Evolutionary conservation across 2,797 vertebrate species (phyloP).

Genomic region (Lacerta viridis): DNA sequence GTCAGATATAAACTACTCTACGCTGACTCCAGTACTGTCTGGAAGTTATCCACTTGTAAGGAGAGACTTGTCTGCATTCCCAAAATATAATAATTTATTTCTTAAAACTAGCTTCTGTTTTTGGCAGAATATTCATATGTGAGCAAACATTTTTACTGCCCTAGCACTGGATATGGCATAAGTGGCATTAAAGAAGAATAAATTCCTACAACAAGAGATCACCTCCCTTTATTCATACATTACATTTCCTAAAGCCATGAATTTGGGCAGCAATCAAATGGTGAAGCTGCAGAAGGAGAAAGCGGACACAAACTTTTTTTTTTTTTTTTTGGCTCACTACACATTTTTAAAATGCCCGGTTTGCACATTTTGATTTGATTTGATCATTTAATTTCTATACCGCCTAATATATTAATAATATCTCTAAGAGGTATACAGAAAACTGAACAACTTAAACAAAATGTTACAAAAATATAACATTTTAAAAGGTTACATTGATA

Average conservation of each 20-base stretch:
- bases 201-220: background rate
- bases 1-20: background rate
- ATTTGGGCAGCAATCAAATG: background rate
- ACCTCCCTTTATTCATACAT: background rate
- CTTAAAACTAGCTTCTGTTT: background rate
- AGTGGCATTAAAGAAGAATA: background rate
- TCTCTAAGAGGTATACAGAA: too few relatives aligned
- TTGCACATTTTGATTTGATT: background rate
- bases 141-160: background rate
- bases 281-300: background rate
- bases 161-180: background rate
- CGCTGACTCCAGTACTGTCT: background rate
- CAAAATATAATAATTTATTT: constrained; percentile 2
- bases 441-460: too few relatives aligned
- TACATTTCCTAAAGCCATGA: background rate
- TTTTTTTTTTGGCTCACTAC: background rate
- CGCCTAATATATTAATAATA: too few relatives aligned
- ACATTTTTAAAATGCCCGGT: background rate
- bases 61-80: background rate
- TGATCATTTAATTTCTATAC: too few relatives aligned
- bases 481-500: too few relatives aligned
- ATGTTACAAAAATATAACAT: too few relatives aligned
- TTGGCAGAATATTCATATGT: background rate
- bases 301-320: too few relatives aligned
- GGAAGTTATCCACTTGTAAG: background rate